Evolutionary conservation across 2,797 vertebrate genomes (phyloP).

Genomic region (Danio albolineatus): DNA sequence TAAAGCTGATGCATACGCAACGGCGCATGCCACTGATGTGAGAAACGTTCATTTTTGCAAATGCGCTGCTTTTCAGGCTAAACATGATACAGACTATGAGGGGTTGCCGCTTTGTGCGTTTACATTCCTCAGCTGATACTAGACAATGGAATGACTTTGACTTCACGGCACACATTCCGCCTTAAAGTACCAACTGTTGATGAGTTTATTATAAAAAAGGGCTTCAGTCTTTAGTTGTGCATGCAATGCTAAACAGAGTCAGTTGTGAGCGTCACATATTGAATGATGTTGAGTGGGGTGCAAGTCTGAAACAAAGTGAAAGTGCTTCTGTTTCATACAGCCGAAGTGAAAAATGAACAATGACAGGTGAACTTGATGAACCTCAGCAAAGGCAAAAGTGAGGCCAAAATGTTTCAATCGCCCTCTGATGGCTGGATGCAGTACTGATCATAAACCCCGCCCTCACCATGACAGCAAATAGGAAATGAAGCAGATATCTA

Average conservation of each 20-base stretch:
- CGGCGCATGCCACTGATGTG: background rate
- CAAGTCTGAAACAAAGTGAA: background rate
- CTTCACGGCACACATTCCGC: background rate
- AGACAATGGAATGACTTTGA: constrained; percentile 17
- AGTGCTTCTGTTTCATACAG: background rate
- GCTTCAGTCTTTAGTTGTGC: background rate
- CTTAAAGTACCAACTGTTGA: background rate
- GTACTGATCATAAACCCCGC: too few species aligned
- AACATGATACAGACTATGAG: background rate
- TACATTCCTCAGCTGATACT: background rate
- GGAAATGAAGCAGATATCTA: too few species aligned
- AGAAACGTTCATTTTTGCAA: background rate
- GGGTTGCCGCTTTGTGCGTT: background rate
- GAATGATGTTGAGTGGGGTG: background rate
- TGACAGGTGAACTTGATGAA: background rate
- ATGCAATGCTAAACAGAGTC: background rate
- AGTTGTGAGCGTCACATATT: background rate
- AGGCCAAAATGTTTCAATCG: too few species aligned
- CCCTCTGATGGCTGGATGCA: too few species aligned
- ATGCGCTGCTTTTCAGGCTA: constrained; percentile 4
- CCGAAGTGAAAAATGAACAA: background rate
- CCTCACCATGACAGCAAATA: too few species aligned
- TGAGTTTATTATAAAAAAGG: background rate
- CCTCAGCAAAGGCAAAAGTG: too few species aligned
- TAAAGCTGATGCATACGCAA: background rate